Evolutionary conservation across 2,113 vertebrate genomes (phyloP).

Genomic region (Anguilla japonica): DNA sequence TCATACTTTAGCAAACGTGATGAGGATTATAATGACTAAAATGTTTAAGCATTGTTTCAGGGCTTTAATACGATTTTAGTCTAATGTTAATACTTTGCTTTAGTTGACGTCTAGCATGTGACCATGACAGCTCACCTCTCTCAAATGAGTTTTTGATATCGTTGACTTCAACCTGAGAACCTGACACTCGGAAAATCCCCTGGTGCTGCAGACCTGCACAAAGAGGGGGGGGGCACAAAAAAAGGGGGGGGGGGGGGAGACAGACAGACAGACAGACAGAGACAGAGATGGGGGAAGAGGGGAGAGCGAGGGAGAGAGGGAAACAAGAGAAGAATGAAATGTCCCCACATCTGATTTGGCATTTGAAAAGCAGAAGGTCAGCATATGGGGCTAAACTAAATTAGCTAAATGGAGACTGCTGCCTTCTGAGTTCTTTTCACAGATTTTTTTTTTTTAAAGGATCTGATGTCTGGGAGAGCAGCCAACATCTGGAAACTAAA

Average conservation of each 20-base stretch:
- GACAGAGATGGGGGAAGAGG: slow-evolving; percentile 36
- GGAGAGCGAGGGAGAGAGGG: slow-evolving; percentile 20
- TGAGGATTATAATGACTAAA: no score
- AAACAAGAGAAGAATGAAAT: slow-evolving; percentile 43
- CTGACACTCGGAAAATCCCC: slow-evolving; percentile 95
- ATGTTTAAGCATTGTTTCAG: background rate
- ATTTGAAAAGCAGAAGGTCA: slow-evolving; percentile 51
- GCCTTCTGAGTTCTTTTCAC: background rate
- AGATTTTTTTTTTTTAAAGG: background rate
- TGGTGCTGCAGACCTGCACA: slow-evolving; percentile 93
- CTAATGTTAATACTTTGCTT: background rate
- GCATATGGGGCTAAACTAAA: slow-evolving; percentile 41
- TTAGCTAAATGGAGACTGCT: slow-evolving; percentile 38
- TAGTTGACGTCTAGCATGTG: background rate
- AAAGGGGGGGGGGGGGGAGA: slow-evolving; percentile 2
- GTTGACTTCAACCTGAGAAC: slow-evolving; percentile 97
- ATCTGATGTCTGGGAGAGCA: background rate
- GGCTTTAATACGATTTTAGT: background rate
- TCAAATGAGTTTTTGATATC: slow-evolving; percentile 99
- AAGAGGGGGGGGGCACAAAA: background rate
- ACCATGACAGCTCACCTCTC: slow-evolving; percentile 77
- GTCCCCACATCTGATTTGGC: slow-evolving; percentile 52
- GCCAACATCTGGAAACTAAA: no score
- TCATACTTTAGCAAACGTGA: no score
- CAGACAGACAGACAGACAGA: background rate